Base-by-base conservation (phyloP, 2,888 invertebrate species). In the Tetranychus piercei region DNA sequence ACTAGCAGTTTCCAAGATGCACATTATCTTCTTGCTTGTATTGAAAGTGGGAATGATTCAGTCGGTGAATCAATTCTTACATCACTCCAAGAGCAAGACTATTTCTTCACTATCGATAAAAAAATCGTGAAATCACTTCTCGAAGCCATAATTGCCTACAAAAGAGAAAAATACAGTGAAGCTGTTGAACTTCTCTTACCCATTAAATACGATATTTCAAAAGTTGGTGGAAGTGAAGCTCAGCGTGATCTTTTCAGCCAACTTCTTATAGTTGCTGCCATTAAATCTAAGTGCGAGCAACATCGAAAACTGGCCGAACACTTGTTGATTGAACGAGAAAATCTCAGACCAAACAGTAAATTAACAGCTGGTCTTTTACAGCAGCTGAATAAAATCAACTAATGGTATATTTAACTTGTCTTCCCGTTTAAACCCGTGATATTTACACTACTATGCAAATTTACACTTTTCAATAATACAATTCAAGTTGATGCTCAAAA, bases 1-100 rank as follows among this genome's bases (percentile, higher is more conserved):
- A 79, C 84, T 73, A 79, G 84, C 70, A 80, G 81, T 3, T 85
- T 86, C 79, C 85, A 85, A 79, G 85, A 86, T 79, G 80, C 80
- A 65, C 84, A 84, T 77, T 79, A 83, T 43, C 74, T 83, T 66
- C 80, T 84, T 81, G 79, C 82, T 4, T 82, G 80, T 76, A 79
- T 83, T 0, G 81, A 82, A 8, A 78, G 80, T 2, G 78, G 80
- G 18, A 78, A 82, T 73, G 78, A 77, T 22, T 23, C 66, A 65
- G 66, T 6, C 23, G 76, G 71, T 5, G 71, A 75, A 66, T 67
- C 71, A 23, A 34, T 77, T 9, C 55, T 77, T 6, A 74, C 74
- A 20, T 64, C 34, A 55, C 34, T 44, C 0, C 11, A 45, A 22
- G 45, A 75, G 15, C 65, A 64, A 44, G 34, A 66, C 5, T 15